Base-by-base conservation (phyloP, 2,888 invertebrate species). In the Mactromeris polynyma region DNA sequence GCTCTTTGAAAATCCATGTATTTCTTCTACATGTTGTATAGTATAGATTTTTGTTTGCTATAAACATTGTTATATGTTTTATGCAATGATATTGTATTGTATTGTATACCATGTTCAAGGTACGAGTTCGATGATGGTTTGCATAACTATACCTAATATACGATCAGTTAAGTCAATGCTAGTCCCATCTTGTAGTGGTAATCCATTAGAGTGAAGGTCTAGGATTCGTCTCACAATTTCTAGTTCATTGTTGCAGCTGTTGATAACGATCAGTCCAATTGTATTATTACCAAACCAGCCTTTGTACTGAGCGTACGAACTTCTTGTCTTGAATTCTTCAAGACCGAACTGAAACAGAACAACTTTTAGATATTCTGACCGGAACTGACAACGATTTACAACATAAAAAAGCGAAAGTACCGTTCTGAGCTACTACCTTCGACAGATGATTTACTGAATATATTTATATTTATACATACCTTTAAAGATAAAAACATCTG, bases 241-340 rank as follows among this genome's bases (percentile, higher is more conserved):
- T 17, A 87, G 73, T 26, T 58, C 64, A 36, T 87, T 87, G 42
- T 87, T 79, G 17, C 87, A 87, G 31, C 83, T 84, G 54, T 87
- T 84, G 21, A 87, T 51, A 6, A 87, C 83, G 7, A 87, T 83
- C 21, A 84, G 26, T 11, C 87, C 87, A 9, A 87, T 84, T 6
- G 64, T 64, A 3, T 87, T 83, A 33, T 40, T 69, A 9, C 73
- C 84, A 84, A 87, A 87, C 38, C 80, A 80, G 6, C 11, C 36
- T 4, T 11, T 31, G 6, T 38, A 73, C 21, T 83, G 73, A 9
- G 31, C 17, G 31, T 83, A 83, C 33, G 31, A 40, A 26, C 0
- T 82, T 19, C 80, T 21, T 40, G 83, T 33, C 80, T 80, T 69
- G 38, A 87, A 87, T 46, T 69, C 82, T n/a, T 36, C 40, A 3